Base-by-base conservation (phyloP, 2,888 invertebrate species). In the Lepidocyrtoides sp. region DNA sequence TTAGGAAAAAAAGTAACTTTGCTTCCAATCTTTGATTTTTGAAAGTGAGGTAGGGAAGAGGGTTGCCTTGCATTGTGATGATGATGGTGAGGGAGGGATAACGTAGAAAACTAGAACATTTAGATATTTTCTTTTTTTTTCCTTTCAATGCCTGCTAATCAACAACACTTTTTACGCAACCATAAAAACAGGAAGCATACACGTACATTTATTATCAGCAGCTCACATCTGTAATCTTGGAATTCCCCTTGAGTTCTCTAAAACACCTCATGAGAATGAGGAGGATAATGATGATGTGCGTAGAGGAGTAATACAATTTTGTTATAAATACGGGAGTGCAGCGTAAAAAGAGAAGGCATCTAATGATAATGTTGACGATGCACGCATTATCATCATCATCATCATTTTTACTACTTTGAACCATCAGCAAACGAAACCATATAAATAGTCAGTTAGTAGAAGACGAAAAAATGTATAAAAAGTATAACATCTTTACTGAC, bases 171-270 rank as follows among this genome's bases (percentile, higher is more conserved):
- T 69, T 69, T 75, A 26, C 36, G 57, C 36, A 29, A 26, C 84
- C 77, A 83, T 84, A 84, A 83, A 89, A 84, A 41, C 48, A 51
- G 90, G 85, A 85, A 90, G 81, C 69, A 29, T 29, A 26, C 75
- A 75, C 51, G n/a, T 75, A 69, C 17, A 36, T 0, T 69, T 23
- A 48, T 29, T n/a, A 44, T 75, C 75, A 17, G n/a, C n/a, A n/a
- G n/a, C n/a, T 23, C 44, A 44, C 72, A 90, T 85, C 79, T 66
- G 66, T 81, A 81, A 44, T 72, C 72, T 41, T 77, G 60, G 60
- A 77, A 77, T 72, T 82, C 72, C 69, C 54, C 54, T 66, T 48
- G 36, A 51, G 32, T 20, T 14, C 8, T 44, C 51, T 54, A 20
- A 72, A 85, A 85, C 54, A 85, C 84, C 20, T 85, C 57, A 54